Evolutionary conservation across 2,888 invertebrate genomes (phyloP).

Genomic region (Belgica antarctica): DNA sequence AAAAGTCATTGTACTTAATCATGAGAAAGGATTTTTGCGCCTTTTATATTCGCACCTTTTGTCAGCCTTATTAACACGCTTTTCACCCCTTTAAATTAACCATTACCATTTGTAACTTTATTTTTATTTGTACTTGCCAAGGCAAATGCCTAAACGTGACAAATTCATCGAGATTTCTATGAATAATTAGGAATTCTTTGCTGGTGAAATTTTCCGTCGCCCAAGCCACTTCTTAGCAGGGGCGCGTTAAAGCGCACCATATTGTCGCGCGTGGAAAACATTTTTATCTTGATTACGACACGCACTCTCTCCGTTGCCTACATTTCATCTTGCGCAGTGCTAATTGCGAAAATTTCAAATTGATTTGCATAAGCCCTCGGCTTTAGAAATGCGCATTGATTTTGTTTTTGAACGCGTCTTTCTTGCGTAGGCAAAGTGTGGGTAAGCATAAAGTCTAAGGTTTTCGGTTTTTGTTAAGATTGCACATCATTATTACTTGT

Average conservation of each 20-base stretch:
- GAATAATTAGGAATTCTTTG: slow-evolving; percentile 36
- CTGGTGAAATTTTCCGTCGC: not conserved
- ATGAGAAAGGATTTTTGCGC: slow-evolving; percentile 1
- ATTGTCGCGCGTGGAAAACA: slow-evolving; percentile 17
- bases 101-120: slow-evolving; percentile 33
- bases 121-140: not conserved
- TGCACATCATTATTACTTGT: too few relatives aligned
- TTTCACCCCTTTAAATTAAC: slow-evolving; percentile 10
- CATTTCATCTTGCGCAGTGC: slow-evolving; percentile 13
- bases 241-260: slow-evolving; percentile 7
- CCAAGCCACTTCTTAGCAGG: not conserved
- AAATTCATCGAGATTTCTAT: slow-evolving; percentile 42
- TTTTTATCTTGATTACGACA: slow-evolving; percentile 24
- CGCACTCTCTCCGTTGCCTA: slow-evolving; percentile 5
- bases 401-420: too few relatives aligned
- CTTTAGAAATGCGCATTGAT: too few relatives aligned
- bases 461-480: too few relatives aligned
- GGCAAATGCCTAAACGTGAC: slow-evolving; percentile 35
- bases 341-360: slow-evolving; percentile 36
- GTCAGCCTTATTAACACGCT: slow-evolving; percentile 34
- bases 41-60: not conserved
- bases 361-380: slow-evolving; percentile 31
- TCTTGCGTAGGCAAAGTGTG: too few relatives aligned
- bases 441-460: too few relatives aligned
- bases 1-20: not conserved